Evolutionary conservation across 2,797 vertebrate species (phyloP), one percentile per base, ranked within the genome.

Genomic region (Xenops minutus): DNA sequence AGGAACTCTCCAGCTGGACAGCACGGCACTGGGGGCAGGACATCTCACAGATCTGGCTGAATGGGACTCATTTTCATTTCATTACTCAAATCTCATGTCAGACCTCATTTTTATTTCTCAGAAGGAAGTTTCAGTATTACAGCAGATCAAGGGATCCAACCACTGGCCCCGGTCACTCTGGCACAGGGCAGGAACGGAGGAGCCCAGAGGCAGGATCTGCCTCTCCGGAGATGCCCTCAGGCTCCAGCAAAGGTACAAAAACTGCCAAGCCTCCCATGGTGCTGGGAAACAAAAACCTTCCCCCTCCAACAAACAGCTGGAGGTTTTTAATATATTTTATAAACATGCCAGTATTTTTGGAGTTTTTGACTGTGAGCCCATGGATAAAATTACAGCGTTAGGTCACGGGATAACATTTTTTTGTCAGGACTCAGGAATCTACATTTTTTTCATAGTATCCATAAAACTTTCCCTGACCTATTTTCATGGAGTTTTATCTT

Each of bases 391-490:
- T 62, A 82, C 3, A 13, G 66, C 10, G 18, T 56, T 62, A 75
- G 91, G 81, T 75, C 79, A 80, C 7, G 2, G 85, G 56, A 44
- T n/a, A 80, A 64, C 54, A 32, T 51, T 88, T 80, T 88, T 88
- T 93, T 77, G 91, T 91, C 92, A 84, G 36, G 76, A 32, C 68
- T 77, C 73, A 44, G 43, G 72, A 91, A 95, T 88, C 58, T 41
- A 18, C 63, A n/a, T 89, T 78, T 92, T 84, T 92, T 88, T 81
- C 94, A 78, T 14, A 82, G 63, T 56, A 77, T 76, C 59, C 71
- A 67, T 56, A 86, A 93, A 95, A 95, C 80, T 62, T 88, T 39
- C 85, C 69, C 80, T 92, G 94, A 94, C 92, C 92, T 86, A 92
- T 72, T 90, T 96, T 63, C 89, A 54, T 32, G 14, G 58, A 85